Percentiles rank a stretch among this genome's conserved stretches.
Conservation (phyloP, 2,797 vertebrate species). For the Cynodonichthys magdalenae region DNA sequence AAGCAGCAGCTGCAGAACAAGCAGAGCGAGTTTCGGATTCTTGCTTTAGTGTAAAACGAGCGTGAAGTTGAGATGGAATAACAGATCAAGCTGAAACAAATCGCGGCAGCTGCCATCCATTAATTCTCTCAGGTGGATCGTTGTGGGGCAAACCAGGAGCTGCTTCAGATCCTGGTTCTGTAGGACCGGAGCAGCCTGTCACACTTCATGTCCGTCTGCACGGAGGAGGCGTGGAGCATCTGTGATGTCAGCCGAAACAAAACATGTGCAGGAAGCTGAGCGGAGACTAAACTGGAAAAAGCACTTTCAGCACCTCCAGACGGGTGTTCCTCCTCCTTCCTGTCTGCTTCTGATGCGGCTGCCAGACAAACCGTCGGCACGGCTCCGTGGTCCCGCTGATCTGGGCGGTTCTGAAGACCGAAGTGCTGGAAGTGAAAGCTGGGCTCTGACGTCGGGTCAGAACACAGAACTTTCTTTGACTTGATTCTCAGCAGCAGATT, state of each 20-base stretch:
- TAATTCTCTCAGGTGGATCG: constrained; percentile 19
- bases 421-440: no score
- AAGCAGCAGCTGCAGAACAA: neutral
- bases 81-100: constrained; percentile 54
- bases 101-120: constrained; percentile 38
- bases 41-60: constrained; percentile 15
- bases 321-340: no score
- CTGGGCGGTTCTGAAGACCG: no score
- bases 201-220: neutral
- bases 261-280: neutral
- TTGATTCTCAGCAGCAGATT: no score
- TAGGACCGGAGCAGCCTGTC: neutral
- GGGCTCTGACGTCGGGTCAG: no score
- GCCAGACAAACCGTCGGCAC: no score
- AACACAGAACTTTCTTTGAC: no score
- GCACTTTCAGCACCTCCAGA: neutral
- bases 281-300: neutral
- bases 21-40: neutral
- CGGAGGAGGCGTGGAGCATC: neutral
- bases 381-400: no score
- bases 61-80: constrained; percentile 25
- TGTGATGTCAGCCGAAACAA: neutral
- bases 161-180: constrained; percentile 2
- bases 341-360: no score
- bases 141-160: constrained; percentile 14